These are phyloP conservation scores for Ceriagrion tenellum DNA, from an alignment of 2,888 invertebrate genomes.

Conservation along the genomic window DNA sequence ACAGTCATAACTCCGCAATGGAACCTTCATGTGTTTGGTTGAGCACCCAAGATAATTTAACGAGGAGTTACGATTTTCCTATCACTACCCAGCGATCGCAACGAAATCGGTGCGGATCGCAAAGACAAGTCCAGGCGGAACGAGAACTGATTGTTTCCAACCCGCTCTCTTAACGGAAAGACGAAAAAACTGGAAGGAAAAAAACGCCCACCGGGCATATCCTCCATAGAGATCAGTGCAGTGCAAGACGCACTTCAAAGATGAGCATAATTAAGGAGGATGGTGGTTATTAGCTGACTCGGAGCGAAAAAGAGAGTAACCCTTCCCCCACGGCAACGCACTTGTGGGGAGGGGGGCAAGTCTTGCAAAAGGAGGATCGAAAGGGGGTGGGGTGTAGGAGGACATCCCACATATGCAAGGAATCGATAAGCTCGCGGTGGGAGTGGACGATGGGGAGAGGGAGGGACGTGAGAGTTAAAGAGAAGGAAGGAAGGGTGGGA, in stretches of 20 bases:
- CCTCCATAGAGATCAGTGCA: not conserved
- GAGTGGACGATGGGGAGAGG: not conserved
- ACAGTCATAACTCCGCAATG: too few species aligned
- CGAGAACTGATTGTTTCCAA: not conserved
- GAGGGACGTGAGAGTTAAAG: not conserved
- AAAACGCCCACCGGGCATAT: not conserved
- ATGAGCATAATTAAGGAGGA: not conserved
- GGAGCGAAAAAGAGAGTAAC: not conserved
- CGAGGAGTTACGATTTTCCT: too few species aligned
- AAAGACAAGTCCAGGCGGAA: not conserved
- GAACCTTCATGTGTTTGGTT: too few species aligned
- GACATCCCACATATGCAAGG: constrained; percentile 2
- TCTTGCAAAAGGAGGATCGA: not conserved
- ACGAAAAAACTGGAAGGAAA: not conserved
- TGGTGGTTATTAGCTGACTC: not conserved
- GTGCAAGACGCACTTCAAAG: not conserved
- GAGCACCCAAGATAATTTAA: too few species aligned
- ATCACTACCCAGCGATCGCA: too few species aligned
- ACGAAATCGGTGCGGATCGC: not conserved
- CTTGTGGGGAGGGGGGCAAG: not conserved
- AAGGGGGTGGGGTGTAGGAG: not conserved
- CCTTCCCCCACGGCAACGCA: constrained; percentile 2
- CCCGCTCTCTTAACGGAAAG: not conserved
- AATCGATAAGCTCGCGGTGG: constrained; percentile 23
- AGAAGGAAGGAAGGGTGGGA: not conserved